Base-by-base conservation (phyloP, 2,113 vertebrate species). In the Brachypodius melanocephalos region DNA sequence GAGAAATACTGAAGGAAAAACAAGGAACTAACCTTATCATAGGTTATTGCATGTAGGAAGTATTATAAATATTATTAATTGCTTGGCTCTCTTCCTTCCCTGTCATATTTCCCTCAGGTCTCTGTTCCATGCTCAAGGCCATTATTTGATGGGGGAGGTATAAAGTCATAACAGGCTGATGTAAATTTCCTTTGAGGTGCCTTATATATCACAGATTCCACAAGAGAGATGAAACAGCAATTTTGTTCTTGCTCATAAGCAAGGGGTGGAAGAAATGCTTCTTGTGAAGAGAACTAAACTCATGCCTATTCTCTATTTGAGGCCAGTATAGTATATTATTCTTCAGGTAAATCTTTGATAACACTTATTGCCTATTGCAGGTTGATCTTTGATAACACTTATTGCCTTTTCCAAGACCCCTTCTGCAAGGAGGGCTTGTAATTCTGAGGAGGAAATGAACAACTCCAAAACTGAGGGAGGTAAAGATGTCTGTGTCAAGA, bases 51-150 rank as follows among this genome's bases (percentile, higher is more conserved):
- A 89, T 72, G 57, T 92, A 93, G 73, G 72, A 94, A 93, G 79
- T 87, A 92, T 96, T 91, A 95, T 92, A 96, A 97, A 94, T 96
- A 96, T 96, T 95, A 93, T 96, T 95, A 95, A 97, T 95, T 95
- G 63, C 90, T 92, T 96, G 92, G 95, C 88, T 92, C 90, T 94
- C 73, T 97, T 93, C 83, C 73, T 95, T 92, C 80, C 87, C 96
- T 94, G 84, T 85, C 95, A 65, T 75, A 96, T 96, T 96, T 96
- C 80, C 95, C 96, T 94, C 92, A 95, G 96, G 95, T 95, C 92
- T 91, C 90, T 86, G 65, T 93, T 95, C 82, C 61, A 86, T 78
- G 76, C 90, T 96, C 94, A 97, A 96, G 85, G 90, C 95, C 96
- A 89, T 87, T 83, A 76, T 94, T 96, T 94, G 89, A 96, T 90